Evolutionary conservation across 2,888 invertebrate genomes (phyloP).

Genomic region (Hemistola chrysoprasaria): DNA sequence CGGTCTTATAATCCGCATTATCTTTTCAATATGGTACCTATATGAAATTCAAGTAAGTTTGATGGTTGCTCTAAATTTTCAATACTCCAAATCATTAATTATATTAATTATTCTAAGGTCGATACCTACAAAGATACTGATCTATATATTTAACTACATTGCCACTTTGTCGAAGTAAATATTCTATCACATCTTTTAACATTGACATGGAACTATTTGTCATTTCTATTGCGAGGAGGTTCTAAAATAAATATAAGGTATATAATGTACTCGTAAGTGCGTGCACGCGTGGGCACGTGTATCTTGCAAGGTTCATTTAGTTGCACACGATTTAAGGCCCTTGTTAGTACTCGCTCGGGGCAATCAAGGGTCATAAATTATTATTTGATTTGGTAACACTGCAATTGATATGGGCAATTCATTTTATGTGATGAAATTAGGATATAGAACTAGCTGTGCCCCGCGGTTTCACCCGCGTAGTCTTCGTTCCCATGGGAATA

Average conservation of each 20-base stretch:
- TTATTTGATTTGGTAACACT: slow-evolving; percentile 6
- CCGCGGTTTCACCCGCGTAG: too few species aligned
- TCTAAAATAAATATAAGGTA: slow-evolving; percentile 2
- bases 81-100: too few species aligned
- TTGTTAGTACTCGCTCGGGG: slow-evolving; percentile 1
- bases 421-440: too few species aligned
- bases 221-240: slow-evolving; percentile 2
- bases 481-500: too few species aligned
- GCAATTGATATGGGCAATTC: slow-evolving; percentile 1
- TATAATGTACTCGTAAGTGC: slow-evolving; percentile 2
- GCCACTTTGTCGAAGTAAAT: slow-evolving; percentile 1
- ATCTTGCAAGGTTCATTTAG: not conserved
- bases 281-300: slow-evolving; percentile 8
- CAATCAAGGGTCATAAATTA: slow-evolving; percentile 7
- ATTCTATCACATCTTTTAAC: not conserved
- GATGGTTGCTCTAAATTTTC: too few species aligned
- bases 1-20: too few species aligned
- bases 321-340: slow-evolving; percentile 13
- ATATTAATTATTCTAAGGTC: slow-evolving; percentile 25
- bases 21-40: too few species aligned
- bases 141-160: not conserved
- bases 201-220: not conserved
- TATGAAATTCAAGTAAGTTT: too few species aligned
- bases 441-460: too few species aligned
- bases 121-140: slow-evolving; percentile 1